These are phyloP conservation scores for Clepsis dumicolana DNA, from an alignment of 2,888 invertebrate genomes.

Conservation along the genomic window DNA sequence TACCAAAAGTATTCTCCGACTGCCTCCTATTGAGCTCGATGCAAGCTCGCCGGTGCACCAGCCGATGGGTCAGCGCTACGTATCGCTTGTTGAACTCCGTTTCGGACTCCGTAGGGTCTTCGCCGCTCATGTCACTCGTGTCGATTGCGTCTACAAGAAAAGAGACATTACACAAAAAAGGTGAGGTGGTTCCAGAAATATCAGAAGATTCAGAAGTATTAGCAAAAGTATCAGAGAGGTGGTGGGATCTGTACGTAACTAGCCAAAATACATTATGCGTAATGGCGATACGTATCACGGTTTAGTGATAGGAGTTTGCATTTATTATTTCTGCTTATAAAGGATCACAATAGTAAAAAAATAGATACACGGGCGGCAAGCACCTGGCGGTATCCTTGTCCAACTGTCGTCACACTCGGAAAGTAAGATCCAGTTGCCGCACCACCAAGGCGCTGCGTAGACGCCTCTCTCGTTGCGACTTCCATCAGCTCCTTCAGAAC, in stretches of 20 bases:
- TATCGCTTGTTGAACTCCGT: conserved; percentile 94
- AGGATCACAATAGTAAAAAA: neutral
- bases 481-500: conserved; percentile 77
- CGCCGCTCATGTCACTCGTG: conserved; percentile 61
- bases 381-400: conserved; percentile 80
- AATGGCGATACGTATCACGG: no score
- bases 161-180: no score
- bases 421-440: conserved; percentile 90
- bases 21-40: conserved; percentile 95
- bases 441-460: conserved; percentile 92
- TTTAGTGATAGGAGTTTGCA: neutral
- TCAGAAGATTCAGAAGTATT: no score
- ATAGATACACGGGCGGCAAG: neutral
- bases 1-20: conserved; percentile 93
- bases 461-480: conserved; percentile 89
- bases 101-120: conserved; percentile 91
- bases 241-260: no score
- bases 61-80: conserved; percentile 94
- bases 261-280: no score
- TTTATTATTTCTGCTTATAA: neutral
- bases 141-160: conserved; percentile 62
- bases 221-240: no score
- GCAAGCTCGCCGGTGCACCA: conserved; percentile 96
- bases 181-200: no score
- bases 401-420: conserved; percentile 79